phyloP scores from a whole-genome alignment of 2,888 invertebrate genomes.

The Liopterus haemorrhoidalis region DNA sequence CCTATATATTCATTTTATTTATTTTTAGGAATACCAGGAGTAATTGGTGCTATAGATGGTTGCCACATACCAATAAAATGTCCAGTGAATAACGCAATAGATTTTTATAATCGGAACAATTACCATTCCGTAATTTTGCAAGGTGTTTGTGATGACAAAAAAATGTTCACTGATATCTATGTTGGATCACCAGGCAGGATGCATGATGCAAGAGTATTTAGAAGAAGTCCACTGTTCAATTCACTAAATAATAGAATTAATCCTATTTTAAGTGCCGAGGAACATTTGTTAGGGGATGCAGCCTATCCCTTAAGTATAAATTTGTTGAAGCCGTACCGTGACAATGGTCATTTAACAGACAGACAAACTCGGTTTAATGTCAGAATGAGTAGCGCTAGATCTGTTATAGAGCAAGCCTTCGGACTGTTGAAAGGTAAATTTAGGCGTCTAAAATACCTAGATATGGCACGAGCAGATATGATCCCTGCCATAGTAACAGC shows the following conservation, averaged over 20 bases:
- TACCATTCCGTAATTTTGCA: slow-evolving; percentile 15
- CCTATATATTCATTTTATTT: no score
- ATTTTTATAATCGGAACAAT: slow-evolving; percentile 13
- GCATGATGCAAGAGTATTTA: slow-evolving; percentile 26
- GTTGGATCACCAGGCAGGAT: slow-evolving; percentile 20
- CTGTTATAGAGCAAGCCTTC: slow-evolving; percentile 20
- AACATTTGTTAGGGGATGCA: slow-evolving; percentile 23
- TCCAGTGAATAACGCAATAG: slow-evolving; percentile 5
- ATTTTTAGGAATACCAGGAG: slow-evolving; percentile 4
- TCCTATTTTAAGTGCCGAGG: slow-evolving; percentile 2
- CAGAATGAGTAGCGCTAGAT: slow-evolving; percentile 7
- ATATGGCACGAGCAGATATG: slow-evolving; percentile 12
- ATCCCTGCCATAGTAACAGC: slow-evolving; percentile 12
- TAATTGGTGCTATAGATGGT: slow-evolving; percentile 15
- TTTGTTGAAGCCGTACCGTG: slow-evolving; percentile 17
- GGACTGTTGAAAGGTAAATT: slow-evolving; percentile 21
- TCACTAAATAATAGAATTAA: slow-evolving; percentile 3
- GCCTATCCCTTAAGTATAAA: slow-evolving; percentile 20
- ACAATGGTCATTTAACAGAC: slow-evolving; percentile 22
- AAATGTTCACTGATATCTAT: slow-evolving; percentile 20
- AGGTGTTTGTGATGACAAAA: slow-evolving; percentile 10
- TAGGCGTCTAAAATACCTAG: slow-evolving; percentile 23
- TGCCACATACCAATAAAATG: slow-evolving; percentile 18
- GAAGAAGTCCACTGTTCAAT: slow-evolving; percentile 19
- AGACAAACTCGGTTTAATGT: slow-evolving; percentile 17